These are phyloP conservation scores for Zoanthus solanderi DNA, from an alignment of 92 coral and sea anemone genomes.

Conservation along the genomic window DNA sequence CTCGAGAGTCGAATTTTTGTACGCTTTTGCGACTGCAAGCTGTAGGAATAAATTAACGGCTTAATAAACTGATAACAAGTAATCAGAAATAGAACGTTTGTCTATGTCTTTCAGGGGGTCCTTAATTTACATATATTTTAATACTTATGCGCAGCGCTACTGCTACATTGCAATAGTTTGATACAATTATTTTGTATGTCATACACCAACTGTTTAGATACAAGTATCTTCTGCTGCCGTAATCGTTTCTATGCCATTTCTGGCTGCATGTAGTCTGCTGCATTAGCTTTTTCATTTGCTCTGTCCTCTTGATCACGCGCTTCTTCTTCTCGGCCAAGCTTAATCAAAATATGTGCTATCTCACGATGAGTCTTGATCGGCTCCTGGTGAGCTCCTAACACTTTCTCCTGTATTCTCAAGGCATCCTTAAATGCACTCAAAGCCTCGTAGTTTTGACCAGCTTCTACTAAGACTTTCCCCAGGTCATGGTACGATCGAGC, in stretches of 20 bases:
- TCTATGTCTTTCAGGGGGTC: too few species aligned
- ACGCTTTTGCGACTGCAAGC: too few species aligned
- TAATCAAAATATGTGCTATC: slow-evolving; percentile 71
- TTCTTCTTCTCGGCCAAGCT: slow-evolving; percentile 80
- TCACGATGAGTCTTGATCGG: slow-evolving; percentile 71
- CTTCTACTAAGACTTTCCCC: slow-evolving; percentile 78
- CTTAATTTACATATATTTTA: too few species aligned
- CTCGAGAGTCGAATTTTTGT: too few species aligned
- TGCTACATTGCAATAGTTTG: too few species aligned
- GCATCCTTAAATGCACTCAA: slow-evolving; percentile 79
- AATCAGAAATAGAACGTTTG: too few species aligned
- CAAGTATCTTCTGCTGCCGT: too few species aligned
- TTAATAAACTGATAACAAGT: too few species aligned
- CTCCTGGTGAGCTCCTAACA: slow-evolving; percentile 87
- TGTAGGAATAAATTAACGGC: too few species aligned
- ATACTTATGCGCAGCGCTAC: too few species aligned
- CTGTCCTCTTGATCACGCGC: slow-evolving; percentile 77
- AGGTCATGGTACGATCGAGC: slow-evolving; percentile 94
- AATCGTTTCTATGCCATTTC: slow-evolving; percentile 20
- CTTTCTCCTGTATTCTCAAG: slow-evolving; percentile 82
- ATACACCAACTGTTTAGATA: too few species aligned
- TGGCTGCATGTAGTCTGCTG: slow-evolving; percentile 61
- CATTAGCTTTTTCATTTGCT: slow-evolving; percentile 59
- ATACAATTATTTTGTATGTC: too few species aligned
- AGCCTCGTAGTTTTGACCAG: slow-evolving; percentile 76